Conservation (phyloP, 2,888 invertebrate species). For the Patella ulyssiponensis region DNA sequence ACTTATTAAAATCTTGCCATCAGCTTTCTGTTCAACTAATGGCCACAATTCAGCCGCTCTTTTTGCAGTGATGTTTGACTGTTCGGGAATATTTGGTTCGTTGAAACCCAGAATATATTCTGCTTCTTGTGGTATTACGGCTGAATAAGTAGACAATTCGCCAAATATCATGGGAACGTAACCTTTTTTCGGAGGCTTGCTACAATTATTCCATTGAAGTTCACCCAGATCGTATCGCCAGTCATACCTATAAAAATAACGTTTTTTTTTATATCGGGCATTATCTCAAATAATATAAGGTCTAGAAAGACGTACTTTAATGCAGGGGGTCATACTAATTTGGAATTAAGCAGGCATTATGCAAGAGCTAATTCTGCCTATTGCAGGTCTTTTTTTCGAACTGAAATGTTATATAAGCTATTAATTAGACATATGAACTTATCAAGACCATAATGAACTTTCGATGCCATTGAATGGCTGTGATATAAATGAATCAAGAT, state of each 20-base stretch:
- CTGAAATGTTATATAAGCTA: too few species aligned
- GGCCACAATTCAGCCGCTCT: constrained; percentile 44
- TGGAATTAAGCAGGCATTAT: too few species aligned
- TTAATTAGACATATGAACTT: too few species aligned
- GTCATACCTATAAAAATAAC: constrained; percentile 29
- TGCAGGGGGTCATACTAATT: too few species aligned
- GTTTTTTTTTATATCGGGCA: too few species aligned
- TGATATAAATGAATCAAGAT: too few species aligned
- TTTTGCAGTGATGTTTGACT: constrained; percentile 44
- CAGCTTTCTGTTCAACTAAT: constrained; percentile 35
- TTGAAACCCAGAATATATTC: constrained; percentile 46
- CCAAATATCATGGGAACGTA: constrained; percentile 51
- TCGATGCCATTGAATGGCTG: too few species aligned
- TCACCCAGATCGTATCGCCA: constrained; percentile 26
- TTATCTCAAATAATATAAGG: too few species aligned
- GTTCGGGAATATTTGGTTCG: constrained; percentile 47
- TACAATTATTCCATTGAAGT: constrained; percentile 21
- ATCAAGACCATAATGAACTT: too few species aligned
- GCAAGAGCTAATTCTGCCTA: too few species aligned
- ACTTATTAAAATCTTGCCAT: constrained; percentile 41
- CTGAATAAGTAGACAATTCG: not conserved
- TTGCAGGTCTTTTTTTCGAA: too few species aligned
- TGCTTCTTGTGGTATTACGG: constrained; percentile 28
- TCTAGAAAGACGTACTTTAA: too few species aligned
- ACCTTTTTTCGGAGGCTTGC: constrained; percentile 18